Conservation (phyloP, 2,797 vertebrate species). For the Chelonia mydas region DNA sequence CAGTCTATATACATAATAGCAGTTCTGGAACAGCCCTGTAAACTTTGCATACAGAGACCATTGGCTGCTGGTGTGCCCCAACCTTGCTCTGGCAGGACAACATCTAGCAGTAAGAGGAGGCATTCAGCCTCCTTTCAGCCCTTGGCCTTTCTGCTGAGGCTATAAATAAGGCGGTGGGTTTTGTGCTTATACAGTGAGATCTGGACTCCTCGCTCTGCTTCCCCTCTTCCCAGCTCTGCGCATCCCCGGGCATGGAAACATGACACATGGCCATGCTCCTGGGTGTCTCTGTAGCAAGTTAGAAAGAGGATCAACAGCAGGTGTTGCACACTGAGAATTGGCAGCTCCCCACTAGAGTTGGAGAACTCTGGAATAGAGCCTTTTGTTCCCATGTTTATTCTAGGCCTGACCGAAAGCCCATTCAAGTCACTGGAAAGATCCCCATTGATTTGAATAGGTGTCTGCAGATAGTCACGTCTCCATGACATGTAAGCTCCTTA, state of each 20-base stretch:
- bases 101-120: not conserved
- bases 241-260: not conserved
- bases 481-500: too few relatives aligned
- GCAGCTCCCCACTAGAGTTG: not conserved
- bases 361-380: not conserved
- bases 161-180: not conserved
- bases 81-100: not conserved
- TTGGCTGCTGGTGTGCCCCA: not conserved
- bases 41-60: not conserved
- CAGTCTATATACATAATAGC: too few relatives aligned
- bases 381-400: not conserved
- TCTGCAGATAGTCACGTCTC: not conserved
- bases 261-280: not conserved
- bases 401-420: not conserved
- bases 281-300: not conserved
- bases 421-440: rapidly evolving
- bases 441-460: rapidly evolving
- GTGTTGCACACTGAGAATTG: not conserved
- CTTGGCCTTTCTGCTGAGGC: not conserved
- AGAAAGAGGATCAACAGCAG: not conserved
- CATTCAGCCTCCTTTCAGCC: not conserved
- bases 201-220: not conserved
- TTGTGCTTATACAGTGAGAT: not conserved
- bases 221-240: not conserved
- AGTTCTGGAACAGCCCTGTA: not conserved